Evolutionary conservation across 2,888 invertebrate species (phyloP).

Genomic region (Apamea anceps): DNA sequence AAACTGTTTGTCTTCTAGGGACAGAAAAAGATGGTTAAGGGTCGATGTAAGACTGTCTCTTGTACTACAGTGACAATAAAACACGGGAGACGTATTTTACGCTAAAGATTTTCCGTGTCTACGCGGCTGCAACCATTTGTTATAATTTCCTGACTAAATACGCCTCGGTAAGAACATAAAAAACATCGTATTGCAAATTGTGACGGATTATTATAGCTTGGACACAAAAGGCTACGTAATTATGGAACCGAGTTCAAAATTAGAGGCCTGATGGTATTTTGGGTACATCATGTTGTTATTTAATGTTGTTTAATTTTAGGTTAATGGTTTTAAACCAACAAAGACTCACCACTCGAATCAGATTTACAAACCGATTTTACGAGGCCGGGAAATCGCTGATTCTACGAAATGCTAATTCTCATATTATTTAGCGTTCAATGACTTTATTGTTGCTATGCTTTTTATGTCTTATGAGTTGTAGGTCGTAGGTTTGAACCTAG

Average conservation of each 20-base stretch:
- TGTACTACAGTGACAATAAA: slow-evolving; percentile 64
- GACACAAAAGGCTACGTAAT: slow-evolving; percentile 58
- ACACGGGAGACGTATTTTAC: slow-evolving; percentile 67
- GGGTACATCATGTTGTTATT: not conserved
- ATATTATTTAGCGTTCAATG: not conserved
- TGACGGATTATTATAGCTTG: slow-evolving; percentile 78
- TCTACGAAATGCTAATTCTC: not conserved
- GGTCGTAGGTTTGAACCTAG: not conserved
- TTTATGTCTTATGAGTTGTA: not conserved
- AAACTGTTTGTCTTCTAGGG: not conserved
- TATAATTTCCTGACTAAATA: slow-evolving; percentile 78
- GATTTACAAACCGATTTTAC: not conserved
- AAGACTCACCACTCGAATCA: not conserved
- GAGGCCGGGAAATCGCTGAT: not conserved
- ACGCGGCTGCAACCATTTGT: slow-evolving; percentile 74
- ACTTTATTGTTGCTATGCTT: not conserved
- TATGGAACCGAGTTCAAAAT: slow-evolving; percentile 36
- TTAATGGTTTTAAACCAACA: not conserved
- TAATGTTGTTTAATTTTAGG: not conserved
- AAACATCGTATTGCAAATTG: slow-evolving; percentile 74
- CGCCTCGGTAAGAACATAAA: slow-evolving; percentile 71
- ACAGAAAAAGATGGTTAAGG: not conserved
- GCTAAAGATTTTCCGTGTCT: slow-evolving; percentile 69
- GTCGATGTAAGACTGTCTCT: slow-evolving; percentile 5
- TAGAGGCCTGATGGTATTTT: slow-evolving; percentile 21